phyloP scores from a whole-genome alignment of 2,888 invertebrate species.

The Neocrepidodera transversa region DNA sequence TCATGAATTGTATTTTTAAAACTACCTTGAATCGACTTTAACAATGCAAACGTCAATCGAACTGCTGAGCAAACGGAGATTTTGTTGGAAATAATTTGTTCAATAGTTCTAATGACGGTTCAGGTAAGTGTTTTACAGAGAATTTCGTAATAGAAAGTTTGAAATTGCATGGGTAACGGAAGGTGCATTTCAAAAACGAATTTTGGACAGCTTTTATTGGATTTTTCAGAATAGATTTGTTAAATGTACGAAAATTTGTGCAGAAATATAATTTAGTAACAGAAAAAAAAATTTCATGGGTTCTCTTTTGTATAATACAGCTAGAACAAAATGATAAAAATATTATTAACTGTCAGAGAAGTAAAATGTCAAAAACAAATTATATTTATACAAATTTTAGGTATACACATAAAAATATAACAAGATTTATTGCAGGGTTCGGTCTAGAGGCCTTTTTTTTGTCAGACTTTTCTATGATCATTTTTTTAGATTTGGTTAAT shows the following conservation, averaged over 20 bases:
- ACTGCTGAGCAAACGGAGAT: slow-evolving; percentile 36
- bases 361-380: no score
- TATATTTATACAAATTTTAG: no score
- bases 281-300: no score
- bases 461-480: no score
- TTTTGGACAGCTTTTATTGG: background rate
- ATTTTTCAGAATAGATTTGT: slow-evolving; percentile 8
- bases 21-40: background rate
- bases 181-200: slow-evolving; percentile 35
- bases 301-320: no score
- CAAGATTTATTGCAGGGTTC: no score
- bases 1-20: background rate
- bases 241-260: background rate
- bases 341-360: no score
- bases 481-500: no score
- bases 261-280: no score
- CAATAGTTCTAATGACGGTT: slow-evolving; percentile 13
- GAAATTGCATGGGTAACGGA: slow-evolving; percentile 45
- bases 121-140: slow-evolving; percentile 1
- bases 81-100: slow-evolving; percentile 28
- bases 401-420: no score
- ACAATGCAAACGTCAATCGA: slow-evolving; percentile 1
- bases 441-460: no score
- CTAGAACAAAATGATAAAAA: no score
- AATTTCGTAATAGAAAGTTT: slow-evolving; percentile 23